Percentiles rank a stretch among this genome's conserved stretches.
Conservation (phyloP, 2,797 vertebrate species). For the Clamator glandarius region DNA sequence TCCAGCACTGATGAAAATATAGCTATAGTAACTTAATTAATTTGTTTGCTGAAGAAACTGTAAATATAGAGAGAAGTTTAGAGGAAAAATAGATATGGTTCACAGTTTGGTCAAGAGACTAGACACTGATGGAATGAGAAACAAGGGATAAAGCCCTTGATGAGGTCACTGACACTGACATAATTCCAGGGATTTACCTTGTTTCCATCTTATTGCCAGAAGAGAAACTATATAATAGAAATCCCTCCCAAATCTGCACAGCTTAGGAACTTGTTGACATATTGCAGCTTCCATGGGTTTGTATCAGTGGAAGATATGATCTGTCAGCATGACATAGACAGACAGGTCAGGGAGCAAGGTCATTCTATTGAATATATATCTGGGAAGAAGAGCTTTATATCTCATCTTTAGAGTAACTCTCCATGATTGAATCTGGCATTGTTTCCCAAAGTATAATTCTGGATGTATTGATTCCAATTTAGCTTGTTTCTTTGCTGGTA, state of each 20-base stretch:
- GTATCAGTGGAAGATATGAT: slow-evolving; percentile 5
- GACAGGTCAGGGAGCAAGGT: not conserved
- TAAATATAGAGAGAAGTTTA: not conserved
- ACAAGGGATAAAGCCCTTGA: slow-evolving; percentile 10
- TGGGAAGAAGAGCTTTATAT: slow-evolving; percentile 4
- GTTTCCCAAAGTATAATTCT: slow-evolving; percentile 8
- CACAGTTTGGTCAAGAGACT: not conserved
- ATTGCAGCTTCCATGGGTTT: not conserved
- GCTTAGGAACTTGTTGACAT: slow-evolving; percentile 28
- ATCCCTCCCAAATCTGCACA: not conserved
- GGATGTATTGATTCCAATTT: slow-evolving; percentile 23
- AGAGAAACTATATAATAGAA: not conserved
- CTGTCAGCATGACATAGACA: not conserved
- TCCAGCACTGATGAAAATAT: not conserved
- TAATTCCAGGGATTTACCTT: slow-evolving; percentile 40
- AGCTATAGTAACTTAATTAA: not conserved
- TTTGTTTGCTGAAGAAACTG: not conserved
- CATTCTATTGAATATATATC: slow-evolving; percentile 7
- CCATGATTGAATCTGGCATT: slow-evolving; percentile 5
- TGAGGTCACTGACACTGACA: not conserved
- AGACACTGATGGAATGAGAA: slow-evolving; percentile 7
- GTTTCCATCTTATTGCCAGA: not conserved
- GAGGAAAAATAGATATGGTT: not conserved
- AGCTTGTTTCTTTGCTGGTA: not conserved
- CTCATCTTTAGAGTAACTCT: not conserved